These are phyloP conservation scores for Turdus rufiventris DNA, from an alignment of 2,113 vertebrate species.

Conservation along the genomic window DNA sequence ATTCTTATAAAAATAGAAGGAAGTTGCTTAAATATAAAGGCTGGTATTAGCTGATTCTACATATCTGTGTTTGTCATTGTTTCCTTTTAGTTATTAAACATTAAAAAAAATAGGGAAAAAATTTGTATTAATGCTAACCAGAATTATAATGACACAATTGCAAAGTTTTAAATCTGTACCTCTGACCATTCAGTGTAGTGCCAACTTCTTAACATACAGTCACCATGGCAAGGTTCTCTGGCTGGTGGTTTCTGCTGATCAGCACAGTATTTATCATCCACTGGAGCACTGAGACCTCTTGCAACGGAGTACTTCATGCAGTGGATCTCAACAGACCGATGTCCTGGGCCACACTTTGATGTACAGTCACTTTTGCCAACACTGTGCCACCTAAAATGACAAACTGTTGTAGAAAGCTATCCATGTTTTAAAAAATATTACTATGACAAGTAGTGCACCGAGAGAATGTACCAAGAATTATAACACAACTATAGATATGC, in stretches of 20 bases:
- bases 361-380: slow-evolving; percentile 90
- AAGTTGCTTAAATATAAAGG: background rate
- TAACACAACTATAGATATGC: background rate
- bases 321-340: slow-evolving; percentile 81
- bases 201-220: slow-evolving; percentile 87
- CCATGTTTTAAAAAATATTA: background rate
- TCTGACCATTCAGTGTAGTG: slow-evolving; percentile 93
- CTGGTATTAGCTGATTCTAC: background rate
- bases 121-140: background rate
- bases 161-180: slow-evolving; percentile 67
- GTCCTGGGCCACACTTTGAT: slow-evolving; percentile 85
- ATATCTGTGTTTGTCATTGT: background rate
- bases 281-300: slow-evolving; percentile 76
- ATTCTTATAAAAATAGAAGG: background rate
- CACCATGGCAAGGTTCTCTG: slow-evolving; percentile 86
- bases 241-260: slow-evolving; percentile 81
- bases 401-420: slow-evolving; percentile 42
- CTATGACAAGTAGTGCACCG: background rate
- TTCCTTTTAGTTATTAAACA: background rate
- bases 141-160: background rate
- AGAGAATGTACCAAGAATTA: background rate
- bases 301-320: slow-evolving; percentile 86
- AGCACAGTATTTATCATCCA: slow-evolving; percentile 78
- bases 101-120: background rate
- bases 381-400: slow-evolving; percentile 83